Base-by-base conservation (phyloP, 1,140 invertebrate species). In the Orussus abietinus region DNA sequence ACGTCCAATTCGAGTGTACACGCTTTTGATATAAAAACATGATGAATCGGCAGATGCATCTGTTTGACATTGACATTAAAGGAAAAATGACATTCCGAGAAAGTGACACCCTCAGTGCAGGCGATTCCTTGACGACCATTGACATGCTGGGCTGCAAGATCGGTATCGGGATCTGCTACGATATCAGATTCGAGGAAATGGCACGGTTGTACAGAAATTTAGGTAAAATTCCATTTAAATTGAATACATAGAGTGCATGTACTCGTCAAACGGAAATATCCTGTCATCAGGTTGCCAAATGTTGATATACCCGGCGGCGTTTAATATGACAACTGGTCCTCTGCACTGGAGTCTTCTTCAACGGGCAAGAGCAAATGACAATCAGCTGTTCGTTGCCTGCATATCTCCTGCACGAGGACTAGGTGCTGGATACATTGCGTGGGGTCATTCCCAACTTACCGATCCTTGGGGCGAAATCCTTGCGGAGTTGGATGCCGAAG, bases 11-110 rank as follows among this genome's bases (percentile, higher is more conserved):
- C n/a, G n/a, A n/a, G n/a, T n/a, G n/a, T n/a, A n/a, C n/a, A n/a
- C n/a, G n/a, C n/a, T n/a, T n/a, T n/a, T n/a, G n/a, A n/a, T n/a
- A n/a, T n/a, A n/a, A n/a, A n/a, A n/a, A n/a, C n/a, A n/a, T n/a
- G n/a, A n/a, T n/a, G n/a, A n/a, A 42, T 29, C 66, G 56, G 20
- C 57, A 90, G 86, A 77, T 95, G 58, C 95, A 98, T 75, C 77
- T 98, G 18, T 97, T 97, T 71, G 93, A 97, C 70, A 95, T 97
- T 61, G 88, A 96, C 59, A 86, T 97, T 37, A 90, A 91, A 33
- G 88, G 85, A 14, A 90, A 90, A 67, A 91, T 96, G 22, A 85
- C 81, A n/a, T 96, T 97, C 57, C 86, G 90, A 61, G 94, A 98
- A 65, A 96, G 92, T 0, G 86, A 93, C 49, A 82, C 83, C 1